A percentile compares a stretch with the other conserved stretches of the same genome.
Evolutionary conservation across 1,140 invertebrate genomes (phyloP).

Genomic region (Daktulosphaira vitifoliae): DNA sequence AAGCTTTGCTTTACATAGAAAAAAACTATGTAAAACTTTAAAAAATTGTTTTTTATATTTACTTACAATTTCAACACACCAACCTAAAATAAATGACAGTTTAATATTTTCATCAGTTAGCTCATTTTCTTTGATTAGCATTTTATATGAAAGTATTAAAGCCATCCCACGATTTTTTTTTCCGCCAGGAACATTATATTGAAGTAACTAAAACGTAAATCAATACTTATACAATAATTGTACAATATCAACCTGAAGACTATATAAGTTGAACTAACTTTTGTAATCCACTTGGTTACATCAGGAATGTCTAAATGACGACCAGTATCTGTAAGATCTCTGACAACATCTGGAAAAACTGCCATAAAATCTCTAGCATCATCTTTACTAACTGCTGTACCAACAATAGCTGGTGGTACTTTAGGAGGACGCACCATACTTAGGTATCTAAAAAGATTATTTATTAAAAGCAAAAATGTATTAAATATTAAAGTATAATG

Average conservation of each 20-base stretch:
- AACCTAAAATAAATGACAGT: slow-evolving; percentile 75
- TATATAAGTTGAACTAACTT: slow-evolving; percentile 47
- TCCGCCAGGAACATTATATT: slow-evolving; percentile 73
- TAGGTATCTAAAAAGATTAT: not conserved
- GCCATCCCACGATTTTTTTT: slow-evolving; percentile 72
- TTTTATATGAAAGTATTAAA: slow-evolving; percentile 69
- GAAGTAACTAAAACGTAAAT: slow-evolving; percentile 51
- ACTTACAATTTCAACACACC: slow-evolving; percentile 88
- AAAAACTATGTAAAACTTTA: no score
- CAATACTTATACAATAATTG: slow-evolving; percentile 1
- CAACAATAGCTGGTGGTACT: slow-evolving; percentile 50
- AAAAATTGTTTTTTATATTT: no score
- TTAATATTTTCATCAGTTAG: slow-evolving; percentile 69
- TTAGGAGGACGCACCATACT: slow-evolving; percentile 1
- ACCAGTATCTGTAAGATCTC: slow-evolving; percentile 65
- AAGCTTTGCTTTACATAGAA: no score
- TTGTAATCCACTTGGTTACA: slow-evolving; percentile 66
- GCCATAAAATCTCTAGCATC: slow-evolving; percentile 78
- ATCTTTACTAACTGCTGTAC: slow-evolving; percentile 58
- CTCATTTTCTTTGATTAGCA: slow-evolving; percentile 49
- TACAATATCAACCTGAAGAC: not conserved
- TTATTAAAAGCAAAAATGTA: no score
- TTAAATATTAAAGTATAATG: no score
- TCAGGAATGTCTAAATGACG: slow-evolving; percentile 63
- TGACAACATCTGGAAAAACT: slow-evolving; percentile 72